phyloP scores from a whole-genome alignment of 2,113 vertebrate species.

The Eulemur rufifrons region DNA sequence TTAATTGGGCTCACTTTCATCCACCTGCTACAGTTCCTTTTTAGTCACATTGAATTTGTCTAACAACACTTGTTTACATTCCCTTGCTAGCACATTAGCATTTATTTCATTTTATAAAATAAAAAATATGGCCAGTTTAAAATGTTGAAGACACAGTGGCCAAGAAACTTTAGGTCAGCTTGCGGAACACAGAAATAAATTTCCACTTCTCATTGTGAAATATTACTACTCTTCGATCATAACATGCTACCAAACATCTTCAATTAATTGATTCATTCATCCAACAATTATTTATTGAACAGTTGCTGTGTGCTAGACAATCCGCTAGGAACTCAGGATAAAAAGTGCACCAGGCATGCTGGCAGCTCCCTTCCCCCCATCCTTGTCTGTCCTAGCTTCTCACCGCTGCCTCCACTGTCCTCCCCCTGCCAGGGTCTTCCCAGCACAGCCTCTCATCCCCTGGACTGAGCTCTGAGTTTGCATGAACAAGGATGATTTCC shows the following conservation, averaged over 20 bases:
- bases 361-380: background rate
- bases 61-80: constrained; percentile 59
- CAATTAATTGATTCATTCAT: background rate
- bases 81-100: constrained; percentile 47
- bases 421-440: rapidly evolving
- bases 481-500: rapidly evolving
- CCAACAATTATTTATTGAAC: constrained; percentile 19
- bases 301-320: background rate
- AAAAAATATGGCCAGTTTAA: constrained; percentile 53
- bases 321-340: background rate
- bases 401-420: background rate
- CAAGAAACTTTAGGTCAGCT: constrained; percentile 47
- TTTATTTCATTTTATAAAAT: constrained; percentile 56
- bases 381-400: background rate
- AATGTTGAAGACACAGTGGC: background rate
- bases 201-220: background rate
- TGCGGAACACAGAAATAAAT: background rate
- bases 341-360: background rate
- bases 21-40: constrained; percentile 59
- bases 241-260: background rate
- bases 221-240: background rate
- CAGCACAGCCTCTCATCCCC: background rate
- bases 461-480: background rate
- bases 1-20: constrained; percentile 62
- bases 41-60: constrained; percentile 63